A percentile compares a stretch with the other conserved stretches of the same genome.
Conservation (phyloP, 2,888 invertebrate species). For the Cylindroiulus punctatus region DNA sequence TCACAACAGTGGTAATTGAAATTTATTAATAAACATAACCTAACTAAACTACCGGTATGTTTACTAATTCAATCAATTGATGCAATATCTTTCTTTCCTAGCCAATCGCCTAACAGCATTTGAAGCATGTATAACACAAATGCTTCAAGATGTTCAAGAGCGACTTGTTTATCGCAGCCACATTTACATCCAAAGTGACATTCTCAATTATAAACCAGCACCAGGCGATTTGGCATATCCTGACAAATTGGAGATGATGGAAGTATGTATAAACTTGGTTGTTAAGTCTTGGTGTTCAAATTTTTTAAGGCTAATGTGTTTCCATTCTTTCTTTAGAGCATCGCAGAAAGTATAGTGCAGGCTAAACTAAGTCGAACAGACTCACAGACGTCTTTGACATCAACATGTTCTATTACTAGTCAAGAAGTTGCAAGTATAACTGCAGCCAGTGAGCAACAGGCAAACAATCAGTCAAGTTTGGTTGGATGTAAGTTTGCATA, state of each 20-base stretch:
- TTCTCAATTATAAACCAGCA: constrained; percentile 82
- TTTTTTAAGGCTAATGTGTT: constrained; percentile 51
- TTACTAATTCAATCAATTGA: constrained; percentile 42
- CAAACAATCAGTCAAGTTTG: constrained; percentile 25
- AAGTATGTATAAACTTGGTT: constrained; percentile 69
- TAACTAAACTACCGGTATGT: neutral
- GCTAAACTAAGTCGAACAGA: constrained; percentile 69
- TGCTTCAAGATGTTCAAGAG: constrained; percentile 95
- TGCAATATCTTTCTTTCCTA: neutral
- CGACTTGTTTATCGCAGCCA: constrained; percentile 94
- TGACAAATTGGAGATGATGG: constrained; percentile 97
- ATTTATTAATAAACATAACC: constrained; percentile 32
- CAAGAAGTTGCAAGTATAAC: constrained; percentile 78
- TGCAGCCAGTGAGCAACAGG: constrained; percentile 48
- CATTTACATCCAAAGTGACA: constrained; percentile 91
- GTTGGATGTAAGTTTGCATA: constrained; percentile 47
- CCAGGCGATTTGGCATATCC: constrained; percentile 98
- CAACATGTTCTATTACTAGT: constrained; percentile 75
- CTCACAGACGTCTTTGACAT: constrained; percentile 76
- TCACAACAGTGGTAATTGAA: constrained; percentile 77
- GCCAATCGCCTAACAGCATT: constrained; percentile 70
- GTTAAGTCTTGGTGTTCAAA: neutral
- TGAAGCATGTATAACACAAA: constrained; percentile 79
- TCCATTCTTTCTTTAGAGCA: constrained; percentile 63
- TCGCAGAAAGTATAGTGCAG: constrained; percentile 65